Conservation (phyloP, 1,140 invertebrate genomes). For the Magallana gigas region DNA sequence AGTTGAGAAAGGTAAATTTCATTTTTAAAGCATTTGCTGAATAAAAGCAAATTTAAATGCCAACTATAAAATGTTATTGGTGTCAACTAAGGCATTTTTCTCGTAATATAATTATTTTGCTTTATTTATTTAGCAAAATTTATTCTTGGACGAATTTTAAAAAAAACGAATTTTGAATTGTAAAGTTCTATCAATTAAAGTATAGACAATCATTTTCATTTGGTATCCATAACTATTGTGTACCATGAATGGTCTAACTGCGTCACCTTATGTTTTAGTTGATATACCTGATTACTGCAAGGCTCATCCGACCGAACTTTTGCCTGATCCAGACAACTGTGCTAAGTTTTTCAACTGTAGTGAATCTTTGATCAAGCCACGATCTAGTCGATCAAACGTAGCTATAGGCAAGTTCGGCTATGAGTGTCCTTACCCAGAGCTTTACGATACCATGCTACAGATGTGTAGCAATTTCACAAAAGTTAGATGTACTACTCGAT, state of each 20-base stretch:
- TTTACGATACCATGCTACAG: background rate
- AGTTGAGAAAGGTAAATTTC: conserved; percentile 33
- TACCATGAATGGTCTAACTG: no score
- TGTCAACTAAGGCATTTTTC: no score
- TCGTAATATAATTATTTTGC: no score
- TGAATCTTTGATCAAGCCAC: background rate
- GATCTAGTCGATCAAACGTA: conserved; percentile 45
- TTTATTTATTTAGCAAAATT: no score
- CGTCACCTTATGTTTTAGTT: conserved; percentile 35
- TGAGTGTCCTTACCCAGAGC: conserved; percentile 39
- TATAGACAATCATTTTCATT: no score
- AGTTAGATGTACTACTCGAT: conserved; percentile 43
- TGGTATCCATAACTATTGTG: no score
- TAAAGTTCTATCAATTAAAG: no score
- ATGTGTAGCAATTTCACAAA: conserved; percentile 49
- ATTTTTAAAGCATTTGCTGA: background rate
- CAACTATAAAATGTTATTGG: no score
- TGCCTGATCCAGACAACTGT: conserved; percentile 57
- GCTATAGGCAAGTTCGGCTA: background rate
- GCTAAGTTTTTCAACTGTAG: conserved; percentile 63
- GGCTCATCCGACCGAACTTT: conserved; percentile 26
- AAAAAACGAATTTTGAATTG: no score
- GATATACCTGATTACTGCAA: conserved; percentile 48
- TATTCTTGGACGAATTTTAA: no score
- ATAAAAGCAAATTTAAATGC: no score